Evolutionary conservation across 2,888 invertebrate genomes (phyloP), one percentile per base, ranked within the genome.

Genomic region (Leptogaster cylindrica): DNA sequence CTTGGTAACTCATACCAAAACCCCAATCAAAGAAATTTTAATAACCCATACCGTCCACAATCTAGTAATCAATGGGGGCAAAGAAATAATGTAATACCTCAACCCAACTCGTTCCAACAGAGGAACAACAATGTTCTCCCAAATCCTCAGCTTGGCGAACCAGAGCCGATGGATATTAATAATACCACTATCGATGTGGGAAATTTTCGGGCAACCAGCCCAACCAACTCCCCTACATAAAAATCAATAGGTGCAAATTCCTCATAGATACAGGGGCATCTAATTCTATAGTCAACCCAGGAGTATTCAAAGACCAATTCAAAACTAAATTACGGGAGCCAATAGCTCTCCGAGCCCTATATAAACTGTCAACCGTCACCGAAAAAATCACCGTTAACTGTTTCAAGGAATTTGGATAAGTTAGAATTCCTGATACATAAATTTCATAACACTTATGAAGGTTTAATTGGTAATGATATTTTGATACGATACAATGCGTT

Each of bases 361-460:
- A 27, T 25, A 31, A 51, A 31, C 2, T 10, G 8, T 23, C 31
- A 4, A 6, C 16, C 12, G 31, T 51, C 1, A 51, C 51, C 4
- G 51, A 51, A 3, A 51, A 12, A 23, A 51, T 51, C 4, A 7
- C 10, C 3, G n/a, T 31, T 5, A 14, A 51, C 18, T 51, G 51
- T 16, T 51, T 51, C 18, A 18, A 31, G 10, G 31, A 31, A 14
- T 51, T 31, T 3, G 31, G 41, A 51, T 2, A 51, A 31, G n/a
- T 14, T 51, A 16, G 25, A 51, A 31, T 51, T 51, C 8, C 16
- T 51, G 18, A 14, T 51, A 27, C 31, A 31, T 10, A 14, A 51
- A 23, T 31, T 66, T 23, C 31, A 66, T 14, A 31, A 66, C 6
- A 41, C 27, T 4, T 66, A 44, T 28, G 66, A 66, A 16, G 66